Base-by-base conservation (phyloP, 2,888 invertebrate genomes). In the Leucania comma region DNA sequence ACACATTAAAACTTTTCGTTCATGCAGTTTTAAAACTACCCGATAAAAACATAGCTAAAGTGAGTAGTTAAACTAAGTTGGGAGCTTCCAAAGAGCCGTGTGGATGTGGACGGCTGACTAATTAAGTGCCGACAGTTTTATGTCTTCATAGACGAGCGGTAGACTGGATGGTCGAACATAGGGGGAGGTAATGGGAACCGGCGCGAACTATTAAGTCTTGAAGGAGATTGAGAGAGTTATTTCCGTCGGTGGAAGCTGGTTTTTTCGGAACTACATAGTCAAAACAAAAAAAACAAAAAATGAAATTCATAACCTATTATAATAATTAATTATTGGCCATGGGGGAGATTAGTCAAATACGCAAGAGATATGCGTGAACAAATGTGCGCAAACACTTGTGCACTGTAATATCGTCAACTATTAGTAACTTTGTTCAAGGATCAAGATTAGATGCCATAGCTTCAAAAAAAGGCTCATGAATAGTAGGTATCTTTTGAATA, bases 91-190 rank as follows among this genome's bases (percentile, higher is more conserved):
- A 60, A 62, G 56, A 64, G 62, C 38, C 64, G 53, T 48, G 67
- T 72, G 60, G 32, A 51, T 68, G 75, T 68, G 32, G 54, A 74
- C 51, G 79, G 75, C 73, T 77, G 38, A 78, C 58, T 82, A 81
- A 86, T 87, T 86, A 85, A 80, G 64, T 69, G 75, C 54, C 42
- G 74, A 76, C 79, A 78, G 72, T 80, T 87, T 86, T 86, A 87
- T 78, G 82, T 75, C 72, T 81, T 86, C 83, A 60, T 58, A 62
- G 75, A 72, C 62, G 54, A 56, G 57, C 29, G 17, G 26, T 26
- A 68, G 67, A 56, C 73, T 66, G 42, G 53, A 17, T 6, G 22
- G 38, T 56, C 46, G 72, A 69, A 75, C 51, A 73, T 62, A 75
- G 50, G 67, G 73, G 60, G 54, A 29, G 22, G 26, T 24, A 64